phyloP scores from a whole-genome alignment of 2,888 invertebrate species.

The Macroteleia sp. region DNA sequence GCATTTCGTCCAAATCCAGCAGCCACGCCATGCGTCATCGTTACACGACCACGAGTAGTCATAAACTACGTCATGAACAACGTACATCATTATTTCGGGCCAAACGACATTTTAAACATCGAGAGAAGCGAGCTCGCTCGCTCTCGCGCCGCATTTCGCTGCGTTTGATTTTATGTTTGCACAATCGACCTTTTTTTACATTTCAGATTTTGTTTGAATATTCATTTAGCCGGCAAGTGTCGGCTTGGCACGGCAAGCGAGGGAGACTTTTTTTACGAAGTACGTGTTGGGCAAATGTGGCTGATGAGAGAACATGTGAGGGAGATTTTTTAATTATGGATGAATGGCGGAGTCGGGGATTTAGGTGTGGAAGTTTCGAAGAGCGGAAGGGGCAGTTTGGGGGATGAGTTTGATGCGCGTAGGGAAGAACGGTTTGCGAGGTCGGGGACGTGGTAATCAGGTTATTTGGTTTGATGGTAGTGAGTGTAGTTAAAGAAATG shows the following conservation, averaged over 20 bases:
- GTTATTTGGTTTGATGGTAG: conserved; percentile 43
- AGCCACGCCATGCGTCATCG: conserved; percentile 50
- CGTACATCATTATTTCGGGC: conserved; percentile 52
- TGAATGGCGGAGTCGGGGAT: conserved; percentile 24
- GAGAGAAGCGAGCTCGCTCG: conserved; percentile 8
- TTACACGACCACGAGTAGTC: conserved; percentile 55
- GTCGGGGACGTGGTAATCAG: conserved; percentile 39
- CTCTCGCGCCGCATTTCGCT: conserved; percentile 4
- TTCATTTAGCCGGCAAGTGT: conserved; percentile 32
- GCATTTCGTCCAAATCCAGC: conserved; percentile 49
- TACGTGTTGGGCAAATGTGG: conserved; percentile 46
- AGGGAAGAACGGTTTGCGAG: conserved; percentile 16
- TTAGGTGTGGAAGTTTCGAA: conserved; percentile 40
- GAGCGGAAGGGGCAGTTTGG: neutral
- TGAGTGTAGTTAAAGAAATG: conserved; percentile 39
- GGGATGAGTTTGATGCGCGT: conserved; percentile 27
- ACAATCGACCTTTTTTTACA: conserved; percentile 48
- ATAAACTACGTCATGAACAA: conserved; percentile 59
- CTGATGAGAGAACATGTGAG: conserved; percentile 46
- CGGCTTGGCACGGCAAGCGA: conserved; percentile 4
- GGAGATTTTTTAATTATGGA: conserved; percentile 54
- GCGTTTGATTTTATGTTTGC: conserved; percentile 41
- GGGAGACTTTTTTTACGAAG: conserved; percentile 33
- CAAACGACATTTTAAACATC: conserved; percentile 55
- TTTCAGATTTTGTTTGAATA: conserved; percentile 52